Evolutionary conservation across 2,797 vertebrate species (phyloP), one percentile per base, ranked within the genome.

Genomic region (Xenops minutus): DNA sequence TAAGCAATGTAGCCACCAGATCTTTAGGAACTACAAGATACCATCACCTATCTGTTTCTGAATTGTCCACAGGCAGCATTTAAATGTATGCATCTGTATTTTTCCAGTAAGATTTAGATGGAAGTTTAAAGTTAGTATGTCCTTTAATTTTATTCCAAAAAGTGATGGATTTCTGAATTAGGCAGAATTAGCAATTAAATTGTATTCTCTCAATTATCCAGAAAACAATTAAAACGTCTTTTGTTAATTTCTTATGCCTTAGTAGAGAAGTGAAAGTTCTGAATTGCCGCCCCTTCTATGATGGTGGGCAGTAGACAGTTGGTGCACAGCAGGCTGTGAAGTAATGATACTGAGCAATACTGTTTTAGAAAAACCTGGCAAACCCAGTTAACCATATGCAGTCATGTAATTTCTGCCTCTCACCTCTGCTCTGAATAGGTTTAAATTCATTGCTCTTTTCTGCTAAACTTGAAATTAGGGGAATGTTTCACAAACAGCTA

Each of bases 271-370:
- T 63, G 43, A 39, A 82, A 48, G 43, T 63, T 74, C 36, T 67
- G 63, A 88, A 81, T 88, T 89, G n/a, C 32, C 56, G 17, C 30
- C 51, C 30, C 24, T 81, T 85, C 62, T 76, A 69, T 63, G 67
- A 41, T 64, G 63, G 62, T 92, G 52, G 41, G 69, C 79, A 93
- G 19, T 48, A 88, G 71, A 91, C 95, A 93, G 85, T 66, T 96
- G 95, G 93, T 75, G 73, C 96, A 89, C 95, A 96, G 95, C 95
- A 91, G 89, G 92, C 69, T 89, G 27, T 64, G 63, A 93, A 82
- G 63, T 88, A 85, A 73, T 84, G 80, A 78, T 54, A 76, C 73
- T 30, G n/a, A 79, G 67, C 73, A 90, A 49, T 84, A 63, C 49
- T 86, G 55, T 37, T 92, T 26, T 75, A 80, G 55, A 69, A 93